Evolutionary conservation across 2,888 invertebrate genomes (phyloP).

Genomic region (Augochlorella aurata): DNA sequence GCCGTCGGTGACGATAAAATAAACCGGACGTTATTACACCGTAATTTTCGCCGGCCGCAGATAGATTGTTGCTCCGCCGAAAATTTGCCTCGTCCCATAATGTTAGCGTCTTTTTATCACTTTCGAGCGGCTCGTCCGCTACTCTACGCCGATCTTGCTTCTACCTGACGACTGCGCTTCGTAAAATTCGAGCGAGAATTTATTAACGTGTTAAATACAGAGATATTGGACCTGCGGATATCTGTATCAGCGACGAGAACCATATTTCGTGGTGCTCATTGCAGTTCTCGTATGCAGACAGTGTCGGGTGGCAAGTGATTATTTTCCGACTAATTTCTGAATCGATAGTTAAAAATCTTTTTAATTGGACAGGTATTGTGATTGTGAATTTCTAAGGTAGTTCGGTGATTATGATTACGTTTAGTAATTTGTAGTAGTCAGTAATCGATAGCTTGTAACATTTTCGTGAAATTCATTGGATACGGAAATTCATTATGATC

Average conservation of each 20-base stretch:
- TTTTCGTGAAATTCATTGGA: no score
- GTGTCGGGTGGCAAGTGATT: no score
- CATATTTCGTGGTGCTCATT: background rate
- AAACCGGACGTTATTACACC: constrained; percentile 55
- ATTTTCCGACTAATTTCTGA: no score
- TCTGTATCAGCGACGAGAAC: background rate
- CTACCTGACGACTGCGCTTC: background rate
- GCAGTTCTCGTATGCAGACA: background rate
- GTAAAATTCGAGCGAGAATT: background rate
- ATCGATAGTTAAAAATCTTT: no score
- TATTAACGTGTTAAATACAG: background rate
- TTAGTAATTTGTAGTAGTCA: no score
- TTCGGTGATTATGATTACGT: no score
- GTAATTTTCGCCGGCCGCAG: constrained; percentile 50
- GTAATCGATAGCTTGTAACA: no score
- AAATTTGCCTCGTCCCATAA: background rate
- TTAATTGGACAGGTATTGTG: no score
- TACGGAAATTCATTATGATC: no score
- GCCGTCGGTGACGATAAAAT: constrained; percentile 65
- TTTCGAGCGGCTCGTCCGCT: background rate
- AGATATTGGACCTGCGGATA: background rate
- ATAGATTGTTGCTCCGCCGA: constrained; percentile 23
- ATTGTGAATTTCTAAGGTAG: no score
- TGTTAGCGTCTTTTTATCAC: constrained; percentile 8
- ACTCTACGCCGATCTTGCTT: background rate